These are phyloP conservation scores for Diachasma alloeum DNA, from an alignment of 1,140 invertebrate species.

Conservation along the genomic window DNA sequence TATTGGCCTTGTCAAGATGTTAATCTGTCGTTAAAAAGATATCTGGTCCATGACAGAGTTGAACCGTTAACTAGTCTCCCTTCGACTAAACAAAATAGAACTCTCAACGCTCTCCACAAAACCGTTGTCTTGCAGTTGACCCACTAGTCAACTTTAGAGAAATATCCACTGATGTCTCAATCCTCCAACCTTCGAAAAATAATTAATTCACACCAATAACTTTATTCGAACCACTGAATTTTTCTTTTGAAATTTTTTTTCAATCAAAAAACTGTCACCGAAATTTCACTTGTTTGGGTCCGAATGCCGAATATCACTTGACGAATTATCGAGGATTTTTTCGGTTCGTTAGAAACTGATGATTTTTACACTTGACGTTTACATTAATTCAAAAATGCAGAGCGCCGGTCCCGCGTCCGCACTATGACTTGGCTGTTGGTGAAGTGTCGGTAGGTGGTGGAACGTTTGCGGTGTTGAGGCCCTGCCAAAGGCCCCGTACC, in stretches of 20 bases:
- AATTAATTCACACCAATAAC: too few species aligned
- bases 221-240: too few species aligned
- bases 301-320: too few species aligned
- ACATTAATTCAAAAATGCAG: background rate
- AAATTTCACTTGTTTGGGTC: too few species aligned
- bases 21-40: background rate
- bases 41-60: background rate
- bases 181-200: too few species aligned
- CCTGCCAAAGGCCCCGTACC: conserved; percentile 26
- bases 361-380: background rate
- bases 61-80: background rate
- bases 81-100: background rate
- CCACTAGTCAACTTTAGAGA: background rate
- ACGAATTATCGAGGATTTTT: background rate
- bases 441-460: conserved; percentile 42
- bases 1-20: background rate
- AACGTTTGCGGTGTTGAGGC: conserved; percentile 37
- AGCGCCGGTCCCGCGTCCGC: conserved; percentile 28
- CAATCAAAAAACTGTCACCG: too few species aligned
- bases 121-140: background rate
- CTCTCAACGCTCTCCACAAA: background rate
- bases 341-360: background rate
- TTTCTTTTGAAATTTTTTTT: too few species aligned
- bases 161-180: too few species aligned
- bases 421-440: conserved; percentile 43